phyloP scores from a whole-genome alignment of 2,888 invertebrate genomes.

The Eristalis tenax region DNA sequence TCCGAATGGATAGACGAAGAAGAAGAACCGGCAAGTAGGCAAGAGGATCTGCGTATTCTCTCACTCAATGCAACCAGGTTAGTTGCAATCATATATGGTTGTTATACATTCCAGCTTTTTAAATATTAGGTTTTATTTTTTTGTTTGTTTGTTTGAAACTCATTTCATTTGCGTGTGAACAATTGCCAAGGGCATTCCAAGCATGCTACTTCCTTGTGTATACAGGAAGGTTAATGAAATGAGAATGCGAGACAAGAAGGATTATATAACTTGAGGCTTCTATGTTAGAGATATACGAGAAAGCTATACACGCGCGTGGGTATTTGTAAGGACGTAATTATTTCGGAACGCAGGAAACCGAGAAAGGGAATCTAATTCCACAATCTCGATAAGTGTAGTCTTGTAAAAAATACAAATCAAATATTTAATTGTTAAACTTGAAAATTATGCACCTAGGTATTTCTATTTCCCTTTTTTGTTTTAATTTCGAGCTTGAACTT shows the following conservation, averaged over 20 bases:
- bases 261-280: slow-evolving; percentile 59
- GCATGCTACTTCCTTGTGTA: slow-evolving; percentile 22
- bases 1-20: slow-evolving; percentile 78
- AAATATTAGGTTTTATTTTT: not conserved
- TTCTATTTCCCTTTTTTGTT: not conserved
- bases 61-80: slow-evolving; percentile 51
- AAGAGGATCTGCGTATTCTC: slow-evolving; percentile 38
- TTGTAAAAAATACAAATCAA: slow-evolving; percentile 15
- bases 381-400: not conserved
- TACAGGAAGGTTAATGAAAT: slow-evolving; percentile 7
- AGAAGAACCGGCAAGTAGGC: slow-evolving; percentile 31
- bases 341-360: slow-evolving; percentile 46
- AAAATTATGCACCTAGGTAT: not conserved
- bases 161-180: not conserved
- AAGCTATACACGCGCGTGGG: not conserved
- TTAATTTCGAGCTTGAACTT: slow-evolving; percentile 15
- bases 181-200: slow-evolving; percentile 3
- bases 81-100: slow-evolving; percentile 64
- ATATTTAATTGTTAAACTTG: slow-evolving; percentile 10
- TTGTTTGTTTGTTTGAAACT: slow-evolving; percentile 8
- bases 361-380: slow-evolving; percentile 40
- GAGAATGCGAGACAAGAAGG: slow-evolving; percentile 8
- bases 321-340: slow-evolving; percentile 48
- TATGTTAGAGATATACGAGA: slow-evolving; percentile 36
- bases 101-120: slow-evolving; percentile 71